Base-by-base conservation (phyloP, 1,140 invertebrate species). In the Sycobia sp. region DNA sequence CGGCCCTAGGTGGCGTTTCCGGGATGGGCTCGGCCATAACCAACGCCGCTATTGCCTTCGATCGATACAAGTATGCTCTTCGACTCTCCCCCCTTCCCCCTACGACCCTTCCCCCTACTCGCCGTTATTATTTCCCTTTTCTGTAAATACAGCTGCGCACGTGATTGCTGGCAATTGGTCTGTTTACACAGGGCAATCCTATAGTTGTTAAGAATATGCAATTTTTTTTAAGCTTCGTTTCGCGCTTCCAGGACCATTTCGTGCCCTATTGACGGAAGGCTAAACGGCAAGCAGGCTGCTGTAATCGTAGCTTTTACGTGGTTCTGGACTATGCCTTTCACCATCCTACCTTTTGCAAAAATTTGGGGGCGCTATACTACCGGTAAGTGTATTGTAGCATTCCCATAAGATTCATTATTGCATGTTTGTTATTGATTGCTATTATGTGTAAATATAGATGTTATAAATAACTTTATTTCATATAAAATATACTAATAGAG, bases 1-100 rank as follows among this genome's bases (percentile, higher is more conserved):
- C 85, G 0, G 71, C 85, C 0, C 75, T 90, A 1, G 90, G 90
- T 0, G 84, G 86, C 8, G 77, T 91, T 56, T 88, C 89, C 0
- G 90, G 90, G 0, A 88, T 90, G 25, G 89, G 89, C 0, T 88
- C 87, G 2, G 86, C 89, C 0, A 88, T 90, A 49, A 89, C 88
- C 5, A 91, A 91, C 69, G 88, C 89, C 14, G 87, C 89, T 1
- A 91, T 91, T 58, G 89, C 90, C 9, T 91, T 85, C 69, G 90
- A 92, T 76, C 84, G 90, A 80, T 91, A 90, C 76, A 88, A 85
- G 87, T 89, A 69, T 22, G 56, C 41, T 16, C 20, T 11, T 22
- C 11, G 29, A 32, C 5, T 32, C 11, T n/a, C 23, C 18, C 29
- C 25, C 14, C n/a, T 44, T n/a, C 10, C n/a, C 41, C 11, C 20